Evolutionary conservation across 2,888 invertebrate species (phyloP).

Genomic region (Callosobruchus maculatus): DNA sequence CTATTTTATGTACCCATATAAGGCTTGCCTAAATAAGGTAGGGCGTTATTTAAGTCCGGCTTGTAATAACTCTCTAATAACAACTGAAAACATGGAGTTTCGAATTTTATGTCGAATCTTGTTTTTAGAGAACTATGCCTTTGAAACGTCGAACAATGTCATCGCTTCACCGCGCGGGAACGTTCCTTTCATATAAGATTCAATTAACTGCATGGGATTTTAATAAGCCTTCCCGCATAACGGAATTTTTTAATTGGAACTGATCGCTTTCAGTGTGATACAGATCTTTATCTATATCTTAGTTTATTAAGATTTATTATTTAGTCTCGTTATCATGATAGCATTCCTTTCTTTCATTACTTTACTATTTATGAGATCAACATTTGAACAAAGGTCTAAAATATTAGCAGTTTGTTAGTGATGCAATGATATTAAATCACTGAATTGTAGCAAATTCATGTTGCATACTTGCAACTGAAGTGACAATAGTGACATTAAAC

Average conservation of each 20-base stretch:
- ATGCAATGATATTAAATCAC: too few species aligned
- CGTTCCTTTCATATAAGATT: background rate
- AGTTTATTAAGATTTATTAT: background rate
- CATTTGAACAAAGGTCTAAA: background rate
- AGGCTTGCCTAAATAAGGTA: too few species aligned
- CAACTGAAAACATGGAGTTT: too few species aligned
- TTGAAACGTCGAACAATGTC: too few species aligned
- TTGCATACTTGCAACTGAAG: too few species aligned
- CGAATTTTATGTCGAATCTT: too few species aligned
- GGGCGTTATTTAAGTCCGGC: too few species aligned
- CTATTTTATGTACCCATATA: too few species aligned
- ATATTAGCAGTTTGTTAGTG: background rate
- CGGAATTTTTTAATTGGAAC: slow-evolving; percentile 4
- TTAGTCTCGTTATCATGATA: background rate
- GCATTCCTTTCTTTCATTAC: background rate
- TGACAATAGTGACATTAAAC: too few species aligned
- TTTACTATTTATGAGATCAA: background rate
- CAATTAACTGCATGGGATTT: background rate
- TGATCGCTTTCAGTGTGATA: background rate
- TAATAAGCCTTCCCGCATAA: background rate
- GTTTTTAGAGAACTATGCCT: too few species aligned
- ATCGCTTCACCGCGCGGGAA: background rate
- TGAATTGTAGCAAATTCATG: too few species aligned
- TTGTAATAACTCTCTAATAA: too few species aligned
- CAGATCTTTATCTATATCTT: background rate